phyloP scores from a whole-genome alignment of 2,797 vertebrate species.

The Enteromius anoplus region DNA sequence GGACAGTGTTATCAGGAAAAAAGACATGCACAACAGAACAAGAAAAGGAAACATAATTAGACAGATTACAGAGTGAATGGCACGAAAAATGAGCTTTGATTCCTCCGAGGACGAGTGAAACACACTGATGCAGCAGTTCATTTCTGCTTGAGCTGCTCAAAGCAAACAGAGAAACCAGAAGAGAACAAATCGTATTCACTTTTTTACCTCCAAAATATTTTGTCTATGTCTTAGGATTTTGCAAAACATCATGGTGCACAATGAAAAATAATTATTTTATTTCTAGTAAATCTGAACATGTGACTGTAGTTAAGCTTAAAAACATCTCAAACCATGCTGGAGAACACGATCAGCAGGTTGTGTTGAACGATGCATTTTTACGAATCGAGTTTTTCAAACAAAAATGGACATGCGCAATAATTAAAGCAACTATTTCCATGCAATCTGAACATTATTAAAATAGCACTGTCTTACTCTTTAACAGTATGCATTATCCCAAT shows the following conservation, averaged over 20 bases:
- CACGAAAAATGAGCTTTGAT: constrained; percentile 50
- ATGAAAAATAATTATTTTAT: background rate
- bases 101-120: constrained; percentile 48
- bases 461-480: background rate
- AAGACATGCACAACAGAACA: constrained; percentile 25
- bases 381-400: background rate
- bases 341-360: background rate
- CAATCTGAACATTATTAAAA: background rate
- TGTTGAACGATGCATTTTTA: background rate
- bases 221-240: background rate
- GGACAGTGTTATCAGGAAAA: background rate
- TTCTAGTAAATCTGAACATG: background rate
- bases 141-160: constrained; percentile 35
- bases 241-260: background rate
- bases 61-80: constrained; percentile 48
- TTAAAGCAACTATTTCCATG: background rate
- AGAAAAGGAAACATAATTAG: constrained; percentile 33
- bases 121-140: constrained; percentile 52
- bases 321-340: background rate
- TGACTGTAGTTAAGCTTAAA: background rate
- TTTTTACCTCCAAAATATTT: background rate
- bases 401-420: background rate
- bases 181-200: background rate
- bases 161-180: constrained; percentile 18
- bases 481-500: background rate